phyloP scores from a whole-genome alignment of 2,113 vertebrate genomes.

The Martes martes region DNA sequence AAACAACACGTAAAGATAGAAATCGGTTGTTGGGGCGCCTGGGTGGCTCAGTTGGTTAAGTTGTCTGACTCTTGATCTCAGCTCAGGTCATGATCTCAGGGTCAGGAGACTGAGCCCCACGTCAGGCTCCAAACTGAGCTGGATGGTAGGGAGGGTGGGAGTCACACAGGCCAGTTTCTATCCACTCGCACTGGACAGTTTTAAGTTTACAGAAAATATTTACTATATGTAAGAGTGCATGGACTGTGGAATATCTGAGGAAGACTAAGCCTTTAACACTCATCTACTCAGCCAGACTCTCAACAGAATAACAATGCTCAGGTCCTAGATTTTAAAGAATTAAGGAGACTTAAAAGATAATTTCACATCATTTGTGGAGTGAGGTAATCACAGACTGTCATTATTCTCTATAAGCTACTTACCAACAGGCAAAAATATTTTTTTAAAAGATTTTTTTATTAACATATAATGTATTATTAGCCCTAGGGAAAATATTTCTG shows the following conservation, averaged over 20 bases:
- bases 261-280: background rate
- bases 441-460: no score
- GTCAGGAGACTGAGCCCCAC: background rate
- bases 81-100: background rate
- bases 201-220: slow-evolving; percentile 3
- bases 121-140: background rate
- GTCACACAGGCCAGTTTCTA: background rate
- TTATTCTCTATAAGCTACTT: background rate
- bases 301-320: background rate
- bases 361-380: background rate
- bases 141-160: background rate
- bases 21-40: background rate
- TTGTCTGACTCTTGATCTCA: background rate
- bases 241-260: background rate
- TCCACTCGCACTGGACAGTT: background rate
- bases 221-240: background rate
- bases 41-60: background rate
- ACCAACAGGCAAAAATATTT: background rate
- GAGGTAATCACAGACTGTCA: background rate
- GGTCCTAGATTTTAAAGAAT: slow-evolving; percentile 16
- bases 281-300: background rate
- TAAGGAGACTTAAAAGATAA: background rate
- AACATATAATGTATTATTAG: no score
- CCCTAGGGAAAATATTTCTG: background rate
- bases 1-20: background rate